These are phyloP conservation scores for Aptenodytes patagonicus DNA, from an alignment of 2,113 vertebrate species.

Conservation along the genomic window DNA sequence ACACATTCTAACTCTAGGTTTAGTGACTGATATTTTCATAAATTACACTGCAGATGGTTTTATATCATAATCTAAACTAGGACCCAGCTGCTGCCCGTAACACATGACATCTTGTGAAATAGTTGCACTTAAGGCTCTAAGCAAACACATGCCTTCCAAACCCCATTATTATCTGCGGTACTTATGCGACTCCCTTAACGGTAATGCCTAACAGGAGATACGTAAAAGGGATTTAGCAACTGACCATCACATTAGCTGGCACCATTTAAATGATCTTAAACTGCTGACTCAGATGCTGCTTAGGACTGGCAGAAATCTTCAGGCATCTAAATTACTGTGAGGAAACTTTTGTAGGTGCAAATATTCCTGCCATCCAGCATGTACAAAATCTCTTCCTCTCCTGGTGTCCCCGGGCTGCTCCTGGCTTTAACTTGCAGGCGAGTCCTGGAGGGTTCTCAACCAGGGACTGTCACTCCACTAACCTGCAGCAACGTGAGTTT, in stretches of 20 bases:
- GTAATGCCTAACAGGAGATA: not conserved
- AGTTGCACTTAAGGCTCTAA: not conserved
- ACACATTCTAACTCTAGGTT: not conserved
- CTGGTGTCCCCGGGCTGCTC: not conserved
- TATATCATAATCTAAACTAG: not conserved
- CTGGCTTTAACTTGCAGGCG: not conserved
- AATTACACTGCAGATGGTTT: not conserved
- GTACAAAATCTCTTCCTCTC: not conserved
- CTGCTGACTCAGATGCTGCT: not conserved
- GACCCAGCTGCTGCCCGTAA: not conserved
- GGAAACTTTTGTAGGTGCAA: not conserved
- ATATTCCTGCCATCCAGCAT: not conserved
- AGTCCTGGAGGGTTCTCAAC: not conserved
- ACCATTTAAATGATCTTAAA: not conserved
- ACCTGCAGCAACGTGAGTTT: rapidly evolving
- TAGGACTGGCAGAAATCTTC: not conserved
- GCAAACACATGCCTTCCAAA: not conserved
- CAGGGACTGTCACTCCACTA: not conserved
- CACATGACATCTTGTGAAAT: not conserved
- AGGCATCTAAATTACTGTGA: not conserved
- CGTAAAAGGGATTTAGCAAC: not conserved
- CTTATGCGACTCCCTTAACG: not conserved
- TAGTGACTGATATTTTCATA: not conserved
- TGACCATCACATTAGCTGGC: not conserved
- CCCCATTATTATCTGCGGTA: not conserved